A percentile compares a stretch with the other conserved stretches of the same genome.
phyloP scores from a whole-genome alignment of 2,113 vertebrate species.

The Cnemophilus loriae region DNA sequence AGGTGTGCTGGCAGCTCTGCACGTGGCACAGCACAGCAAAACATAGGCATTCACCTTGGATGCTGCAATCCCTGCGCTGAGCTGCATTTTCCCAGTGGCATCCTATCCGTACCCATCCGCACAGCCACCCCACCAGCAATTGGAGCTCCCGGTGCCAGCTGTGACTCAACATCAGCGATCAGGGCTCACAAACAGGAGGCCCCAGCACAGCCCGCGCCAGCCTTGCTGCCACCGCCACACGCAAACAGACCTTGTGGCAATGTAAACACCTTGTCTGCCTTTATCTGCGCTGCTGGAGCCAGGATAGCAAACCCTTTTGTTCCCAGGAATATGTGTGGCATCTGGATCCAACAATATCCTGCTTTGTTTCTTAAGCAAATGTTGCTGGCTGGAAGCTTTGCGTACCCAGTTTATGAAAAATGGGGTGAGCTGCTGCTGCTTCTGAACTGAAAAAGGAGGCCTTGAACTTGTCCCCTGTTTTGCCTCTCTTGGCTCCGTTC shows the following conservation, averaged over 20 bases:
- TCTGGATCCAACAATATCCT: not conserved
- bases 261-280: conserved; percentile 19
- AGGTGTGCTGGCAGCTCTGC: not conserved
- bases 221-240: rapidly evolving
- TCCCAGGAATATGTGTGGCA: not conserved
- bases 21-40: rapidly evolving
- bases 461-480: not conserved
- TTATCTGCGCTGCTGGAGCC: not conserved
- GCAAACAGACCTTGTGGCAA: conserved; percentile 11
- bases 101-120: rapidly evolving
- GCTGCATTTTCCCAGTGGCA: rapidly evolving
- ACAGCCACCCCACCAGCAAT: not conserved
- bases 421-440: not conserved
- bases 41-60: rapidly evolving
- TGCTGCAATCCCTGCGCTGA: not conserved
- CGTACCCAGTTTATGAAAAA: rapidly evolving
- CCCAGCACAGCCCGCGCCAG: rapidly evolving
- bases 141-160: rapidly evolving
- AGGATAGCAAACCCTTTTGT: not conserved
- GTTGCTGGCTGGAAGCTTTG: not conserved
- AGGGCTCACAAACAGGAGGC: not conserved
- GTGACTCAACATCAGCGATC: rapidly evolving
- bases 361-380: conserved; percentile 1
- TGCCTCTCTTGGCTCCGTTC: not conserved
- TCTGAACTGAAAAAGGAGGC: not conserved